Conservation (phyloP, 2,797 vertebrate species). For the Amazona finschi region DNA sequence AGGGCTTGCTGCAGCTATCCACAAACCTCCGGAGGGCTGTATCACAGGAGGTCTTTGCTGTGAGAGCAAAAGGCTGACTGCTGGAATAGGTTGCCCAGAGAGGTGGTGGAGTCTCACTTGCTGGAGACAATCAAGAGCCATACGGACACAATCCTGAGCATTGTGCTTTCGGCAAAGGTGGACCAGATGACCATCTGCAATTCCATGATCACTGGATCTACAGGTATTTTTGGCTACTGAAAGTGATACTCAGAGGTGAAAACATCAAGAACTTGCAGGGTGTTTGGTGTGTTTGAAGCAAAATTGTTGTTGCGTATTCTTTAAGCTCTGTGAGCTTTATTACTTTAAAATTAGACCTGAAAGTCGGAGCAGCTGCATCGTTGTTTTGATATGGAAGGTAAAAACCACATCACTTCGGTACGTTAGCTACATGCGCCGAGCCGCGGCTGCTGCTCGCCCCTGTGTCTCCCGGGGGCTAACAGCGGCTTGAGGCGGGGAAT, state of each 20-base stretch:
- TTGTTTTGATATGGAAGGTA: neutral
- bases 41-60: neutral
- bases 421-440: neutral
- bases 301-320: too few species aligned
- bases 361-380: accelerated
- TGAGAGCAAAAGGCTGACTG: neutral
- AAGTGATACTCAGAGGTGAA: neutral
- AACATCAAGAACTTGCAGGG: neutral
- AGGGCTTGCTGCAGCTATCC: accelerated
- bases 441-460: neutral
- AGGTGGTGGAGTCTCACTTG: neutral
- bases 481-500: neutral
- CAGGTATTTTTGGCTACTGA: neutral
- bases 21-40: accelerated
- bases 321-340: neutral
- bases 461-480: neutral
- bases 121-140: neutral
- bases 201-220: neutral
- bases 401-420: accelerated
- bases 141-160: neutral
- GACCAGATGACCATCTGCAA: neutral
- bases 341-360: neutral
- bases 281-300: neutral
- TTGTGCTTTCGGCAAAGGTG: neutral
- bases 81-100: neutral